Base-by-base conservation (phyloP, 2,888 invertebrate species). In the Patella pellucida region DNA sequence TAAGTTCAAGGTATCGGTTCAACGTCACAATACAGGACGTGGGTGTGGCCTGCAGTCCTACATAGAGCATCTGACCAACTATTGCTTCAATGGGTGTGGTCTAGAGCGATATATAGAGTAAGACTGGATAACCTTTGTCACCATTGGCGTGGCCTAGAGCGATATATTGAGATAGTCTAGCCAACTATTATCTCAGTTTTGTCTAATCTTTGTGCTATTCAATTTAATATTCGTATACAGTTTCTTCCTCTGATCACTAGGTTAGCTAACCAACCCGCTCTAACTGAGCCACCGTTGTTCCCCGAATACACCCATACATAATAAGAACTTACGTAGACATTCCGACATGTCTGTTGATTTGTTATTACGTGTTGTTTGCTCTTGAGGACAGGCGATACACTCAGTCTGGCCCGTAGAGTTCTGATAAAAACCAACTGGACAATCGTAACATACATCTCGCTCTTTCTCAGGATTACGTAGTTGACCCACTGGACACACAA, bases 291-390 rank as follows among this genome's bases (percentile, higher is more conserved):
- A 5, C 54, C 54, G n/a, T 15, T 15, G n/a, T 31, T n/a, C n/a
- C 54, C 3, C 16, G 27, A 56, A 27, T 51, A 11, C 0, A 50
- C 52, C 16, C 11, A 23, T 23, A 74, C 12, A 69, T 5, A 16
- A n/a, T 9, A 1, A n/a, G 3, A 15, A 76, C 79, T 71, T 54
- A 79, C 79, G 69, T 72, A 74, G 56, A 70, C 79, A 79, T 41
- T 69, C 73, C 52, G 62, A 73, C 23, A 14, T 16, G 69, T 50
- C 69, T 41, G 23, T 56, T 27, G 79, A 71, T 0, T 76, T 77
- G n/a, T 51, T 52, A 41, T 16, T 54, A 69, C 71, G 74, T 16
- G 74, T 71, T 50, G 77, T 77, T 14, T 69, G 72, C 7, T 51
- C 62, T 68, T 52, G 50, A 15, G 79, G 73, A 50, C 79, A 79